These are phyloP conservation scores for Bicyclus anynana DNA, from an alignment of 1,140 invertebrate genomes.

Conservation along the genomic window DNA sequence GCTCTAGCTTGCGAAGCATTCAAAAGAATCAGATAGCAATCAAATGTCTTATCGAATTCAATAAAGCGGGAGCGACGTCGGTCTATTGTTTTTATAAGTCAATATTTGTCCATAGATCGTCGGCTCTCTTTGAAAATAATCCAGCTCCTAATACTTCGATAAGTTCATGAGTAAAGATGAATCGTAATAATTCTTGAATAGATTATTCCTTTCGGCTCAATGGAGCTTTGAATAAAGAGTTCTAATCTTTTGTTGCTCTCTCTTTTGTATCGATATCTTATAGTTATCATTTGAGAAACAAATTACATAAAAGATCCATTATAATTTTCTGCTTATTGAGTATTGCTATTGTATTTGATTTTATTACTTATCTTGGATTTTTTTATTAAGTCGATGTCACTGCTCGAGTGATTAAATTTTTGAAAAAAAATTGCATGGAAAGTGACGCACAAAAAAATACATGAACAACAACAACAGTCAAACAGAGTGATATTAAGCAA, in stretches of 20 bases:
- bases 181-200: slow-evolving; percentile 71
- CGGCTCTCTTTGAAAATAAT: slow-evolving; percentile 67
- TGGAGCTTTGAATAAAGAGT: slow-evolving; percentile 49
- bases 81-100: slow-evolving; percentile 69
- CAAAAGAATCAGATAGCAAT: slow-evolving; percentile 19
- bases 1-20: background rate
- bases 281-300: background rate
- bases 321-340: background rate
- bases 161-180: slow-evolving; percentile 61
- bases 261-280: background rate
- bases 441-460: background rate
- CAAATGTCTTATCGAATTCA: slow-evolving; percentile 47
- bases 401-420: too few species aligned
- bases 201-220: slow-evolving; percentile 61
- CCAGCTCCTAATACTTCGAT: slow-evolving; percentile 51
- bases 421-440: too few species aligned
- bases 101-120: slow-evolving; percentile 66
- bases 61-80: slow-evolving; percentile 39
- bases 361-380: too few species aligned
- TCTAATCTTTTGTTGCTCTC: slow-evolving; percentile 50
- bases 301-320: background rate
- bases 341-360: too few species aligned
- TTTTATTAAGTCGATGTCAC: too few species aligned
- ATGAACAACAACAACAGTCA: background rate
- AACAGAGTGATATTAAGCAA: slow-evolving; percentile 48